Evolutionary conservation across 2,797 vertebrate genomes (phyloP), one percentile per base, ranked within the genome.

Genomic region (Sebastes goodei): DNA sequence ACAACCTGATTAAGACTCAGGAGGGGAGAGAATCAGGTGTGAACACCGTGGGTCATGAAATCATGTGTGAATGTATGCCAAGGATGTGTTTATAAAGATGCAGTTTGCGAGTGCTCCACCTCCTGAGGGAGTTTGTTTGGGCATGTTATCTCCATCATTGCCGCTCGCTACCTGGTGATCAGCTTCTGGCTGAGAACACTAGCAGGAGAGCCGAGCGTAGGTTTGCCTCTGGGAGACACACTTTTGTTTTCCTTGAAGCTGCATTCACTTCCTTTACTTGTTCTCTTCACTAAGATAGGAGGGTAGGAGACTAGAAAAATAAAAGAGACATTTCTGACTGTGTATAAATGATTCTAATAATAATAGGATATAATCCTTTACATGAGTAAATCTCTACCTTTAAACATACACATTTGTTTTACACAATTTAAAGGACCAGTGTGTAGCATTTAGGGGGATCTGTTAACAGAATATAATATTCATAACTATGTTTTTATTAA

Each of bases 1-100:
- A 92, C 83, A 88, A 84, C 81, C 81, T 92, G 82, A 90, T 94
- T 90, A 90, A 77, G 83, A 89, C 91, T 91, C 92, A 75, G 79
- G 86, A 89, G 90, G 83, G 81, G 86, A 64, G 67, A 77, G 87
- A 90, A 90, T 91, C 92, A 92, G 91, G 88, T 92, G 91, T 74
- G 90, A 90, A 53, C 86, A 83, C 86, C n/a, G 70, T 69, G 63
- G 86, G 92, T 89, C 85, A 83, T 90, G 52, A 89, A 92, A 86
- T 89, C 88, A 87, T 83, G 86, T 89, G 90, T 89, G 87, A 94
- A 94, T 21, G 9, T 15, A 49, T 74, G 90, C 90, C 89, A 91
- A 38, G 38, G 56, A 80, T 62, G 52, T 68, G 69, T 83, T 82
- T 83, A 77, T 73, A 79, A 81, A 77, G 62, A 55, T 66, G 81